These are phyloP conservation scores for Enteromius viviparus DNA, from an alignment of 2,797 vertebrate genomes.

Conservation along the genomic window DNA sequence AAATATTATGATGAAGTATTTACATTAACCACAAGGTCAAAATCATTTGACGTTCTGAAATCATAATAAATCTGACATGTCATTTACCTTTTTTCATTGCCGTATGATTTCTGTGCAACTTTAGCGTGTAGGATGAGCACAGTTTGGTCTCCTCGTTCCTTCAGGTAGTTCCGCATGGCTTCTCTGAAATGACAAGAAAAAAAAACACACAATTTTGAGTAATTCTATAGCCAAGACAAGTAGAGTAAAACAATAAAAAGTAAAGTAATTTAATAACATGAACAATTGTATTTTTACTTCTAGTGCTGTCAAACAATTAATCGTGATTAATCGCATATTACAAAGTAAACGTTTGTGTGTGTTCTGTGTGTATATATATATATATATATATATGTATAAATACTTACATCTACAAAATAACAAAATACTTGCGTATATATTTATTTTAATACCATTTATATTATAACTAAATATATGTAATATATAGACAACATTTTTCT, in stretches of 20 bases:
- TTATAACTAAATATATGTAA: too few species aligned
- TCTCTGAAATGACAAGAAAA: conserved; percentile 79
- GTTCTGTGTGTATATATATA: too few species aligned
- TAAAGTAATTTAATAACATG: neutral
- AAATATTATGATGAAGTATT: neutral
- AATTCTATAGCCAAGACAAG: neutral
- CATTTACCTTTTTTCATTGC: conserved; percentile 94
- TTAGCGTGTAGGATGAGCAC: conserved; percentile 98
- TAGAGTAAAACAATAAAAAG: neutral
- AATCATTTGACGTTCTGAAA: neutral
- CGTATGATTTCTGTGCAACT: conserved; percentile 98
- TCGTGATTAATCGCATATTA: too few species aligned
- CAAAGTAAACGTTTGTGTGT: too few species aligned
- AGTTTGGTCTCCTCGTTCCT: conserved; percentile 98
- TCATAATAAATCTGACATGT: neutral
- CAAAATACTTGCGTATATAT: too few species aligned
- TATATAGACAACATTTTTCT: too few species aligned
- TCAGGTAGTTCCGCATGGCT: conserved; percentile 98
- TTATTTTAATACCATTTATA: too few species aligned
- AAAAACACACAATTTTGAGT: neutral
- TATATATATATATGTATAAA: too few species aligned
- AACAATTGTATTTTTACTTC: neutral
- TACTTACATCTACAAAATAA: too few species aligned
- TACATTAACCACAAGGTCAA: neutral
- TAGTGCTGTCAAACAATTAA: too few species aligned